Conservation (phyloP, 1,140 invertebrate species). For the Pissodes strobi region DNA sequence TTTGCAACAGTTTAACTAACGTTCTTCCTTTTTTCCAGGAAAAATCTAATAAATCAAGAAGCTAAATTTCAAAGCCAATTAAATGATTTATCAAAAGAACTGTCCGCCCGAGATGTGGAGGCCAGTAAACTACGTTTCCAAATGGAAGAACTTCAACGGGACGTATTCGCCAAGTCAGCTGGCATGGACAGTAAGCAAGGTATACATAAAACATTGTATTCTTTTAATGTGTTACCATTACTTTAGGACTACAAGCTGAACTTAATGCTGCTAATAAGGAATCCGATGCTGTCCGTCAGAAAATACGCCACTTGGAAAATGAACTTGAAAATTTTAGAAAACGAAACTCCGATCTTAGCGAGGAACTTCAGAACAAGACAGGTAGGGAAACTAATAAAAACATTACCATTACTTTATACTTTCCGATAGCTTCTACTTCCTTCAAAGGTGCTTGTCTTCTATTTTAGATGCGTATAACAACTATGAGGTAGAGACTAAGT, state of each 20-base stretch:
- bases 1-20: no score
- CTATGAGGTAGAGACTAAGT: slow-evolving; percentile 46
- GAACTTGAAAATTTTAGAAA: slow-evolving; percentile 59
- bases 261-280: slow-evolving; percentile 60
- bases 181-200: slow-evolving; percentile 61
- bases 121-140: slow-evolving; percentile 59
- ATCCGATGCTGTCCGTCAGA: slow-evolving; percentile 60
- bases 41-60: slow-evolving; percentile 61
- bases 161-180: slow-evolving; percentile 60
- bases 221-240: not conserved
- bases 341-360: slow-evolving; percentile 59
- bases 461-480: slow-evolving; percentile 39
- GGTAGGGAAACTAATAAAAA: slow-evolving; percentile 50
- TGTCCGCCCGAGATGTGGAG: slow-evolving; percentile 58
- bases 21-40: slow-evolving; percentile 52
- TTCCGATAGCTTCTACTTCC: not conserved
- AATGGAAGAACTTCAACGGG: slow-evolving; percentile 61
- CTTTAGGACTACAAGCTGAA: slow-evolving; percentile 62
- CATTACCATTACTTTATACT: not conserved
- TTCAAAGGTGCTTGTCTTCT: not conserved
- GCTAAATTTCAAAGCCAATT: slow-evolving; percentile 59
- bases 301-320: slow-evolving; percentile 60
- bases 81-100: slow-evolving; percentile 59
- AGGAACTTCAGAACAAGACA: slow-evolving; percentile 59
- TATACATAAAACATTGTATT: not conserved